Base-by-base conservation (phyloP, 2,888 invertebrate genomes). In the Hydrotaea cyrtoneurina region DNA sequence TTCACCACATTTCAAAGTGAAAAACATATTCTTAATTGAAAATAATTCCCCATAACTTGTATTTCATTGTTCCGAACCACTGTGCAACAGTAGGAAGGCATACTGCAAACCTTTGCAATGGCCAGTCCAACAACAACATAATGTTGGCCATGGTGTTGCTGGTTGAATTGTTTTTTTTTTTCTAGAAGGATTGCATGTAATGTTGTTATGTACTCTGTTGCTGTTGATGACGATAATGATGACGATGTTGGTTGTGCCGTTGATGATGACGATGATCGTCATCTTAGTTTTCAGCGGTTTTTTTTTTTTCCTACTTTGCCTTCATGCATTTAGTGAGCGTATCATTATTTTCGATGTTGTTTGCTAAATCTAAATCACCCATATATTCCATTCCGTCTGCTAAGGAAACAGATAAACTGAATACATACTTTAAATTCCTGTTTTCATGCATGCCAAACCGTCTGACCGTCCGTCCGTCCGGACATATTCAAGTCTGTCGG, bases 301-400 rank as follows among this genome's bases (percentile, higher is more conserved):
- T 80, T 66, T 31, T 31, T 31, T 31, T 7, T 31, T 31, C n/a
- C n/a, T n/a, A n/a, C 31, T 4, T 11, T 39, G 26, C 26, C 43
- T 79, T 74, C 36, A 77, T 73, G 66, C 72, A 19, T 39, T 39
- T 72, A 78, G 71, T 75, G 64, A 75, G 80, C 84, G 66, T 77
- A 85, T 85, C 81, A 85, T 85, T 85, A 85, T 85, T 74, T 82
- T 62, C 73, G 77, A 79, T 62, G 85, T 77, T 82, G 78, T 82
- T 77, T 75, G 39, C 76, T 71, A 85, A 85, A 85, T 85, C 82
- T 79, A 85, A 85, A 85, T 85, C 85, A 85, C 85, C 85, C 85
- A 85, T 79, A 84, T 81, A 82, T 81, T 84, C 71, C 31, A 31
- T 31, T 39, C 1, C 39, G 84, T 78, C 80, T 80, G 80, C 17